phyloP scores from a whole-genome alignment of 2,113 vertebrate species.

The Sminthopsis crassicaudata region DNA sequence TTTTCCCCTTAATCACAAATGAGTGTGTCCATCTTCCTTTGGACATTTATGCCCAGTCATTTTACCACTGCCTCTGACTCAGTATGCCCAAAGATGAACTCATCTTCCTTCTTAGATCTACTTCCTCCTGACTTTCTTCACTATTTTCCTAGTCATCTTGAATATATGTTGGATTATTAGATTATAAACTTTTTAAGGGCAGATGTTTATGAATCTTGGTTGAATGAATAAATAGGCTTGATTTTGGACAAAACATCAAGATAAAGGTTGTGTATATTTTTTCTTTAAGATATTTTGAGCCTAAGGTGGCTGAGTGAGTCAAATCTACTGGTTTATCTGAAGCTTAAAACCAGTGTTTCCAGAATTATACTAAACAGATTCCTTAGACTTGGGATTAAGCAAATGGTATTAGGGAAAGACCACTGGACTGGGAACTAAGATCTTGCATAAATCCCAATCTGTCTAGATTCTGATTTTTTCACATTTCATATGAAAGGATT shows the following conservation, averaged over 20 bases:
- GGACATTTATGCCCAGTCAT: background rate
- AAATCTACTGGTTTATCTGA: background rate
- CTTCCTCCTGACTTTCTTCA: background rate
- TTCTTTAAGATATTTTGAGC: background rate
- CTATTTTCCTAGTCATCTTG: background rate
- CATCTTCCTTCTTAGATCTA: background rate
- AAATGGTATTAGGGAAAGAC: background rate
- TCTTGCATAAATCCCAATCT: background rate
- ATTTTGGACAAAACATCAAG: slow-evolving; percentile 20
- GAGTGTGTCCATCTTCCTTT: background rate
- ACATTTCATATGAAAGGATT: background rate
- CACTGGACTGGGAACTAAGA: background rate
- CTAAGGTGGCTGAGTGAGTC: background rate
- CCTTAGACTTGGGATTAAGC: background rate
- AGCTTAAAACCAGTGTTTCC: background rate
- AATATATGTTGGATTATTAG: background rate
- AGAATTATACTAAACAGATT: background rate
- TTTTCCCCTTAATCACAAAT: background rate
- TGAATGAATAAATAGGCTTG: background rate
- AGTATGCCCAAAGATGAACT: background rate
- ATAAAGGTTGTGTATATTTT: background rate
- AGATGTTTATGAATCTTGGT: background rate
- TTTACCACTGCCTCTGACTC: background rate
- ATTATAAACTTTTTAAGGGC: background rate
- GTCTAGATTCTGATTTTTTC: background rate